Percentiles rank a stretch among this genome's conserved stretches.
These are phyloP conservation scores for Margarornis squamiger DNA, from an alignment of 2,797 vertebrate genomes.

Conservation along the genomic window DNA sequence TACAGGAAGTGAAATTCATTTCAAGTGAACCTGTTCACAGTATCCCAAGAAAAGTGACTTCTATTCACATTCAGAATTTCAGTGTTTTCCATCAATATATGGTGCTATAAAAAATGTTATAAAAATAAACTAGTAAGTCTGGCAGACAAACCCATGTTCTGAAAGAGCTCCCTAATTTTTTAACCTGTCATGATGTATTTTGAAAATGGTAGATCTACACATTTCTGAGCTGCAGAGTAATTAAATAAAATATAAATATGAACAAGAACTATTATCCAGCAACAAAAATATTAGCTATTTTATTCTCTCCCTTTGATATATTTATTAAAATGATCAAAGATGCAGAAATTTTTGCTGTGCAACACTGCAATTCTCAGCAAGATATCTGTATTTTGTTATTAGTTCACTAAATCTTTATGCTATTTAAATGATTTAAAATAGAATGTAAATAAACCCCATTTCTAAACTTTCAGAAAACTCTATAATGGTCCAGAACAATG, in stretches of 20 bases:
- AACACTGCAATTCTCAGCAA: background rate
- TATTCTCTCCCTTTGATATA: background rate
- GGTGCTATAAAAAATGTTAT: background rate
- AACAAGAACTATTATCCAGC: background rate
- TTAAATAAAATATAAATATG: background rate
- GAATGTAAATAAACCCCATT: background rate
- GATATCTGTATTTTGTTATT: background rate
- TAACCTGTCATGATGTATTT: background rate
- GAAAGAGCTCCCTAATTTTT: background rate
- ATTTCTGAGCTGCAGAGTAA: background rate
- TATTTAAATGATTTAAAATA: background rate
- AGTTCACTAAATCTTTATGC: background rate
- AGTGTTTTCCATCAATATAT: background rate
- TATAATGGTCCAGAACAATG: background rate
- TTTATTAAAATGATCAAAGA: background rate
- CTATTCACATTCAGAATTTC: background rate
- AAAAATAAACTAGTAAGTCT: background rate
- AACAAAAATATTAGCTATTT: background rate
- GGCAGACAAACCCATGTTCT: background rate
- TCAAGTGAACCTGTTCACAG: background rate
- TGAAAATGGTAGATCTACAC: background rate
- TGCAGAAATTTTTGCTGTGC: background rate
- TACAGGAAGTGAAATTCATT: background rate
- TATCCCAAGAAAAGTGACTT: background rate
- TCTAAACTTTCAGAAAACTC: background rate